phyloP scores from a whole-genome alignment of 2,797 vertebrate species.

The Pseudocheirus occidentalis region DNA sequence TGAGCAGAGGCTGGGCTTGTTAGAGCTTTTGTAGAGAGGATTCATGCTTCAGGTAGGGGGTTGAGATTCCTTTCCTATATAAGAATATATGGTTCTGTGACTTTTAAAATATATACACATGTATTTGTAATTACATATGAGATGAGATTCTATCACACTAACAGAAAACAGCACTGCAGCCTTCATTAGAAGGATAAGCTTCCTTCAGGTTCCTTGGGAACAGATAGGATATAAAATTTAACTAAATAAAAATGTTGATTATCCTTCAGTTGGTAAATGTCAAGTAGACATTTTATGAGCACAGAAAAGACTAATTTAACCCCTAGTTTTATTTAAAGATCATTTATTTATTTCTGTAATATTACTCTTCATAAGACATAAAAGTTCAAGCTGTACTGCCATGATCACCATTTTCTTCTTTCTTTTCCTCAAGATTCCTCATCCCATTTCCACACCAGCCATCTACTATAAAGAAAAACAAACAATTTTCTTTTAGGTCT shows the following conservation, averaged over 20 bases:
- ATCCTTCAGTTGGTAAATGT: neutral
- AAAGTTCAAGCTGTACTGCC: neutral
- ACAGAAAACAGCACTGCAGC: neutral
- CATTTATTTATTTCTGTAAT: neutral
- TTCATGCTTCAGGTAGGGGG: neutral
- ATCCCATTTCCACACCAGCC: slow-evolving; percentile 56
- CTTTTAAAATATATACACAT: neutral
- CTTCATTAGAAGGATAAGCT: neutral
- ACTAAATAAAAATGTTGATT: neutral
- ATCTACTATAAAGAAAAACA: slow-evolving; percentile 32
- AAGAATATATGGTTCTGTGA: neutral
- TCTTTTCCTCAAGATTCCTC: slow-evolving; percentile 14
- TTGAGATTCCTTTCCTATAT: neutral
- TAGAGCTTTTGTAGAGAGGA: neutral
- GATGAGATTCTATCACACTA: neutral
- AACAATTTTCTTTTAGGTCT: slow-evolving; percentile 39
- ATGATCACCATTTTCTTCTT: neutral
- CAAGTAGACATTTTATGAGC: slow-evolving; percentile 5
- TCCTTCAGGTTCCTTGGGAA: neutral
- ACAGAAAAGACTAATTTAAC: neutral
- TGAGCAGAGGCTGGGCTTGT: neutral
- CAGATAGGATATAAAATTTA: neutral
- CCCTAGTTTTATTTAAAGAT: slow-evolving; percentile 26
- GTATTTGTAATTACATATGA: neutral
- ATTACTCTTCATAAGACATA: neutral